phyloP scores from a whole-genome alignment of 2,113 vertebrate genomes.

The Orycteropus afer region DNA sequence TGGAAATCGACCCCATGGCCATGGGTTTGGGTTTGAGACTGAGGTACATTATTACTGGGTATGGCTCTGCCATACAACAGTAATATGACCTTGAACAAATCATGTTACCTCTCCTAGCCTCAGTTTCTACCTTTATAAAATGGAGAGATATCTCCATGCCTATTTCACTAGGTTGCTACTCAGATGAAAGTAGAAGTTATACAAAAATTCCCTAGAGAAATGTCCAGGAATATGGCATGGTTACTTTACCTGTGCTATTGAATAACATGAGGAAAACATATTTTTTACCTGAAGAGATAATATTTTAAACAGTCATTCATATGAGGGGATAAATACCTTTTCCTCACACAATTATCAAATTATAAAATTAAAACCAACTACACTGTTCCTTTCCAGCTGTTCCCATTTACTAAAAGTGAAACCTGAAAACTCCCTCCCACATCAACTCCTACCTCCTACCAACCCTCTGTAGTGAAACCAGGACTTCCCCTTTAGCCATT shows the following conservation, averaged over 20 bases:
- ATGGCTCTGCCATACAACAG: not conserved
- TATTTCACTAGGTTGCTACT: not conserved
- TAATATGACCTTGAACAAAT: not conserved
- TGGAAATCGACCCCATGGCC: no score
- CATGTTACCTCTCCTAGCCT: not conserved
- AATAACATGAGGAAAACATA: not conserved
- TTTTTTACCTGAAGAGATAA: not conserved
- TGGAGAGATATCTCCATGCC: conserved; percentile 2
- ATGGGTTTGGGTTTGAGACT: no score
- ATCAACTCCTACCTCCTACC: conserved; percentile 67
- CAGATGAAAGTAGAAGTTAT: conserved; percentile 16
- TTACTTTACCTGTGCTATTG: not conserved
- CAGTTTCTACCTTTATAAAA: conserved; percentile 24
- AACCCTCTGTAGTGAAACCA: conserved; percentile 52
- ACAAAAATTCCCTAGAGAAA: conserved; percentile 42
- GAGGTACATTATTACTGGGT: not conserved
- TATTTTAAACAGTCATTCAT: conserved; percentile 3
- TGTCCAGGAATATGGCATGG: not conserved
- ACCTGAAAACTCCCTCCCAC: conserved; percentile 73
- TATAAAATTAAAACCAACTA: conserved; percentile 26
- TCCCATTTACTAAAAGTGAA: conserved; percentile 72
- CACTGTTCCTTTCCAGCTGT: conserved; percentile 16
- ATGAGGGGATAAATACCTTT: not conserved
- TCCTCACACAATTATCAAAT: conserved; percentile 26
- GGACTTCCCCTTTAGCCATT: conserved; percentile 56